Base-by-base conservation (phyloP, 2,113 vertebrate species). In the Saccopteryx leptura region DNA sequence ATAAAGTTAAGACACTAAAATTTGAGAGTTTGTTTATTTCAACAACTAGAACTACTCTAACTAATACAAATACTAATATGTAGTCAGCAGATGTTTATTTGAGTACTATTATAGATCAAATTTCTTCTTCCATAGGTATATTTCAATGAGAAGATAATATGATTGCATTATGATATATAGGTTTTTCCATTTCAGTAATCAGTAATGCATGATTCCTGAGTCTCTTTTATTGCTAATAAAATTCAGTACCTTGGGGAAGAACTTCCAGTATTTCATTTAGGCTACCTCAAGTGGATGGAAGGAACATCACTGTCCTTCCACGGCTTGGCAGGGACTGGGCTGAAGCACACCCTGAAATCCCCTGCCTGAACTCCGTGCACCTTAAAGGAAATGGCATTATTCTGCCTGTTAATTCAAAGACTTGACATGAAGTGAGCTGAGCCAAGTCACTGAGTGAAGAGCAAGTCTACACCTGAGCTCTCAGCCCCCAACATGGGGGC, bases 171-270 rank as follows among this genome's bases (percentile, higher is more conserved):
- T 76, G 80, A 65, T 48, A 79, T 52, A 33, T 5, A 26, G 52
- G 26, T 65, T 28, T 92, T 69, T 11, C 28, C 26, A 4, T 81
- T 87, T 91, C 33, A 26, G 50, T 19, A 50, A 54, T 74, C 17
- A 63, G 54, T 82, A 61, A n/a, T 56, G 3, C 24, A 26, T 28
- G 24, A 12, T 60, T 78, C 68, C 39, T 85, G 24, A 84, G 58
- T 66, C 86, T 71, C 72, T 79, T 48, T 76, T 31, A 18, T 39
- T 56, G 46, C 15, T 86, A 78, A 69, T 86, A 24, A 90, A 96
- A 96, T 63, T 76, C 33, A 52, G 1, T 71, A 31, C 13, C 19
- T 24, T 90, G 9, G 21, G 52, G 80, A 69, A 69, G 84, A 76
- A 46, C 24, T 46, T 52, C 46, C 26, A 13, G 31, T 28, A 24